phyloP scores from a whole-genome alignment of 2,113 vertebrate species.

The Gallinago undulata region DNA sequence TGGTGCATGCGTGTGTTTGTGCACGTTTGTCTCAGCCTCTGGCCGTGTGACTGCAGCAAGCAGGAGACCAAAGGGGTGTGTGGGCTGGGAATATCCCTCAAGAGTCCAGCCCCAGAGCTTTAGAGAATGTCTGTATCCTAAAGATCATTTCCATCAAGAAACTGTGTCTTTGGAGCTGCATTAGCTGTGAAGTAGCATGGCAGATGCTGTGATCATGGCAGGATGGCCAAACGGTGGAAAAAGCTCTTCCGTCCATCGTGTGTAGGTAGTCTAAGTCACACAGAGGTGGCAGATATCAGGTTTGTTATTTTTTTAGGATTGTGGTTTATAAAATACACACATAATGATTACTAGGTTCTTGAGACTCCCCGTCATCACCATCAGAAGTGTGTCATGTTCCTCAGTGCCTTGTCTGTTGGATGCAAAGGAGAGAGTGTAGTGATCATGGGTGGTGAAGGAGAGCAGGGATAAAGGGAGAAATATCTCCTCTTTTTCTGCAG shows the following conservation, averaged over 20 bases:
- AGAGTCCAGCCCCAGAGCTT: conserved; percentile 12
- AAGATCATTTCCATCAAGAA: conserved; percentile 32
- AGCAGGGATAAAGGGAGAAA: conserved; percentile 65
- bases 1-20: conserved; percentile 34
- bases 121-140: conserved; percentile 43
- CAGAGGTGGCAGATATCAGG: conserved; percentile 24
- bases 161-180: neutral
- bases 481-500: conserved; percentile 80
- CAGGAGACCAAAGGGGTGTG: neutral
- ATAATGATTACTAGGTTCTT: neutral
- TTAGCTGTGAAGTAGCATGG: conserved; percentile 11
- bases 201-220: neutral
- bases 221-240: neutral
- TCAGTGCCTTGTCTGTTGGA: conserved; percentile 54
- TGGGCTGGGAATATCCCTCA: conserved; percentile 32
- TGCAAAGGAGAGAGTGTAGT: conserved; percentile 47
- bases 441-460: neutral
- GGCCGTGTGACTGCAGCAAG: conserved; percentile 47
- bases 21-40: conserved; percentile 57
- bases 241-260: neutral
- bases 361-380: conserved; percentile 42
- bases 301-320: neutral
- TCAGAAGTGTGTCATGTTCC: conserved; percentile 44
- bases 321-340: neutral
- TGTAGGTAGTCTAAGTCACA: neutral